Base-by-base conservation (phyloP, 2,888 invertebrate species). In the Drosophila merina region DNA sequence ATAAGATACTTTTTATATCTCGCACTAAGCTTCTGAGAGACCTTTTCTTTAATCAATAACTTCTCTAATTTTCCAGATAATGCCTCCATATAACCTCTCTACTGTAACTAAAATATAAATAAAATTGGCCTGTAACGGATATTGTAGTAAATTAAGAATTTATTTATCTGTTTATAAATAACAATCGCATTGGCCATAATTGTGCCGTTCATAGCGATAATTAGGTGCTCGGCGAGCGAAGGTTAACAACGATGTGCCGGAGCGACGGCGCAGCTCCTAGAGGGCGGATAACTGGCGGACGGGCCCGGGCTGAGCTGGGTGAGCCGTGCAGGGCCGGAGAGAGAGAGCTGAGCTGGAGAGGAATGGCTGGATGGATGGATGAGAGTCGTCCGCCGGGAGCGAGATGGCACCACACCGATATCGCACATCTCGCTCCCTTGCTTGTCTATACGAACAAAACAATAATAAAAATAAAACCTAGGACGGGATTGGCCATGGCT, bases 191-290 rank as follows among this genome's bases (percentile, higher is more conserved):
- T 74, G 74, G 73, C 68, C 72, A 63, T 84, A 86, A 81, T 77
- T 78, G 64, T 75, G 75, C 79, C 75, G 78, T 77, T 85, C 67
- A 81, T 75, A 74, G 70, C 73, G 83, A 86, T 88, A 85, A 85
- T 88, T 72, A 85, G 85, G 75, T 68, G 74, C 77, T 88, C 82
- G 86, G 67, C 44, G 67, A 70, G 59, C 64, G 50, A 59, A 62
- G 71, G 74, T 73, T 66, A 70, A 70, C 66, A 64, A 55, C 63
- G 38, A 68, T 72, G 55, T 80, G 68, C 64, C 59, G 66, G 49
- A 71, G 58, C 62, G 70, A 51, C 52, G 58, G 77, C 55, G 55
- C 60, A 58, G 59, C 60, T 44, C 59, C 38, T 4, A 50, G 57
- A 45, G 64, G 73, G 66, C 57, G 44, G 49, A 50, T n/a, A 33